Evolutionary conservation across 2,797 vertebrate species (phyloP), one percentile per base, ranked within the genome.

Genomic region (Darevskia nairensis): DNA sequence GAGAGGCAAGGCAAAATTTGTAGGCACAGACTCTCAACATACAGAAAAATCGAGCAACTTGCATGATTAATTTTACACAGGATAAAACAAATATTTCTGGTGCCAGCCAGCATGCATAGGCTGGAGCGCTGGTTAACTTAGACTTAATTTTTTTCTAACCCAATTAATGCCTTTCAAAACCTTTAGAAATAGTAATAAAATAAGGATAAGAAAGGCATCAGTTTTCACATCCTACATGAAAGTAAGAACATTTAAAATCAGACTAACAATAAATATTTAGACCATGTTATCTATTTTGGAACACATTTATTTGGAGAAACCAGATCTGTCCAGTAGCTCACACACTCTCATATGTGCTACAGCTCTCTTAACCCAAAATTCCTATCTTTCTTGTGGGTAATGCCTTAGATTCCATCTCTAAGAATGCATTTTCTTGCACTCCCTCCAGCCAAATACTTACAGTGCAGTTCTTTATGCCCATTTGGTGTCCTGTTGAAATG

Each of bases 51-150:
- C 50, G 15, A 55, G 13, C 17, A 68, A 41, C 27, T 82, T 41
- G 25, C 4, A 66, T 66, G 39, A 29, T 44, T 29, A 25, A 41
- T 32, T 32, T 82, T 35, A 35, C 27, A 6, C 27, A 66, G 23
- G 13, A 29, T 4, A 29, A n/a, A 68, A 68, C 41, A 8, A 68
- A 44, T 29, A 66, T 82, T 81, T 81, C 39, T 15, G 35, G 32
- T 23, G 21, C 59, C 35, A 55, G 50, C 50, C 50, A 55, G 50
- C 50, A 55, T 55, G 50, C 50, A 55, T 15, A 13, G 29, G n/a
- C 2, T 15, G n/a, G 29, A 6, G 0, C 35, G 15, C 10, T 0
- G 7, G n/a, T 17, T 35, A n/a, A 6, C 15, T 6, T n/a, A 19
- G 69, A 32, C 11, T 32, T 32, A 13, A 32, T 15, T 71, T 71